Percentiles rank a stretch among this genome's conserved stretches.
phyloP scores from a whole-genome alignment of 1,140 invertebrate species.

The Drosophila insularis region DNA sequence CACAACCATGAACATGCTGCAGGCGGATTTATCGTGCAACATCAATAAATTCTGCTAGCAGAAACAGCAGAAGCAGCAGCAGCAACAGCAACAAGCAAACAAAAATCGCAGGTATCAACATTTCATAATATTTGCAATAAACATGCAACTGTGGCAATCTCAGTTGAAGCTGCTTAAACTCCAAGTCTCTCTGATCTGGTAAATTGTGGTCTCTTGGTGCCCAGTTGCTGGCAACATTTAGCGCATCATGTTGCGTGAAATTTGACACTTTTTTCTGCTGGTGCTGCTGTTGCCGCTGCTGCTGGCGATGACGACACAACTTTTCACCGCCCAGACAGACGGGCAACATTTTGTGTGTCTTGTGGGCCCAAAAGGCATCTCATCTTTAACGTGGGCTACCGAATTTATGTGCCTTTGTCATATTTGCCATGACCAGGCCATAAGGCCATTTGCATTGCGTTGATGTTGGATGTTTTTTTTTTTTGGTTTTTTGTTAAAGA shows the following conservation, averaged over 20 bases:
- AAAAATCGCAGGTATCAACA: constrained; percentile 75
- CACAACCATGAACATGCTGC: constrained; percentile 52
- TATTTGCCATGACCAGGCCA: constrained; percentile 53
- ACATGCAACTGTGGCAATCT: constrained; percentile 72
- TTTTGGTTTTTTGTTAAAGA: constrained; percentile 22
- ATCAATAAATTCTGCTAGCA: constrained; percentile 71
- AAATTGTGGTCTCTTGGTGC: neutral
- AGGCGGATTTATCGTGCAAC: constrained; percentile 74
- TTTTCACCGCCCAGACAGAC: constrained; percentile 64
- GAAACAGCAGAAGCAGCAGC: constrained; percentile 27
- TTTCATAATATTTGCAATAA: constrained; percentile 82
- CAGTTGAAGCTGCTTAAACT: neutral
- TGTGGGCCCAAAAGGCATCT: constrained; percentile 37
- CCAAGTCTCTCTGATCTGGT: neutral
- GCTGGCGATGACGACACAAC: constrained; percentile 67
- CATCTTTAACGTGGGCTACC: constrained; percentile 49
- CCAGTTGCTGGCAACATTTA: constrained; percentile 74
- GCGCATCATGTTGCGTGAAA: constrained; percentile 80
- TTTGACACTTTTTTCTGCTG: constrained; percentile 66
- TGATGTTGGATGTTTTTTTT: neutral
- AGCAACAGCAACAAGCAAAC: constrained; percentile 38
- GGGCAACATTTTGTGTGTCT: constrained; percentile 54
- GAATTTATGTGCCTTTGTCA: constrained; percentile 80
- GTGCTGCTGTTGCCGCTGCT: neutral
- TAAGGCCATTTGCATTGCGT: constrained; percentile 25